Conservation (phyloP, 2,888 invertebrate species). For the Diaperis boleti region DNA sequence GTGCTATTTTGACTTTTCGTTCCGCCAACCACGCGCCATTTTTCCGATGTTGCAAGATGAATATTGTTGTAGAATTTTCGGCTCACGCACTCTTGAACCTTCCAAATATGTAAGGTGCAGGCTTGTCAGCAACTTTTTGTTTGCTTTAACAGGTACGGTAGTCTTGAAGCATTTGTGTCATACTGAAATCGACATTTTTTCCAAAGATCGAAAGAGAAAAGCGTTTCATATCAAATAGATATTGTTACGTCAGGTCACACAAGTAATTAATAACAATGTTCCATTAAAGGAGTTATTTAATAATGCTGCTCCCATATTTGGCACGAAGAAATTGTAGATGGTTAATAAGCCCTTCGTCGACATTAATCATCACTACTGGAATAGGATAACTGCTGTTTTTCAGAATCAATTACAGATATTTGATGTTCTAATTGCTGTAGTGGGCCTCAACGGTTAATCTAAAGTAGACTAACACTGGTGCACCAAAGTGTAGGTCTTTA, state of each 20-base stretch:
- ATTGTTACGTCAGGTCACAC: slow-evolving; percentile 24
- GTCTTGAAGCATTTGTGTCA: slow-evolving; percentile 9
- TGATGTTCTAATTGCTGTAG: neutral
- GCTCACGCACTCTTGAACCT: neutral
- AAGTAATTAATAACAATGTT: slow-evolving; percentile 22
- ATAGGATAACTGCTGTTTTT: slow-evolving; percentile 4
- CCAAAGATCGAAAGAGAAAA: slow-evolving; percentile 17
- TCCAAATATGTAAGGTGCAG: slow-evolving; percentile 7
- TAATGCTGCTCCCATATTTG: slow-evolving; percentile 20
- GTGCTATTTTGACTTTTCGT: slow-evolving; percentile 8
- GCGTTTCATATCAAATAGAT: slow-evolving; percentile 12
- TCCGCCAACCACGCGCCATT: neutral
- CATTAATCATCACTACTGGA: slow-evolving; percentile 1
- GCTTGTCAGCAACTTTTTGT: neutral
- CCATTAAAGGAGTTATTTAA: slow-evolving; percentile 31
- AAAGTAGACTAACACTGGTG: no score
- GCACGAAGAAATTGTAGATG: slow-evolving; percentile 19
- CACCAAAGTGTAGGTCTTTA: no score
- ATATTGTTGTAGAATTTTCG: slow-evolving; percentile 5
- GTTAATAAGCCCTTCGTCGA: slow-evolving; percentile 8
- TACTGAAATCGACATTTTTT: neutral
- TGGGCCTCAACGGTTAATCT: neutral
- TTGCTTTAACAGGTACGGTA: neutral
- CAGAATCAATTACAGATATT: slow-evolving; percentile 3
- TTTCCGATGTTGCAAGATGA: neutral